phyloP scores from a whole-genome alignment of 2,113 vertebrate genomes.

The Pseudonaja textilis region DNA sequence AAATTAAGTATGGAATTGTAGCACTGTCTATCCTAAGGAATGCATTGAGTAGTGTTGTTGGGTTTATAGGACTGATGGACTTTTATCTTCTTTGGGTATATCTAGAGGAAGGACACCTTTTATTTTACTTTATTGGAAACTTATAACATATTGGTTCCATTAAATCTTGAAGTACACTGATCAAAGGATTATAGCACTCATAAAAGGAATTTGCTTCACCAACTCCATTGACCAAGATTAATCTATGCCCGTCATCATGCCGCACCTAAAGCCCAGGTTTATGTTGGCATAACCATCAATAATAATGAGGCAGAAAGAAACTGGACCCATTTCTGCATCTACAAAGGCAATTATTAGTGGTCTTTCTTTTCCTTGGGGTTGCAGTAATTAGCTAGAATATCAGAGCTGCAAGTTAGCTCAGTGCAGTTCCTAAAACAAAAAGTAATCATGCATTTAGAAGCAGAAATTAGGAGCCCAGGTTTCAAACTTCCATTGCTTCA shows the following conservation, averaged over 20 bases:
- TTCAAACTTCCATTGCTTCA: not conserved
- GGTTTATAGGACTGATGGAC: not conserved
- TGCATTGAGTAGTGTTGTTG: not conserved
- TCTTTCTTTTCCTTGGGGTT: not conserved
- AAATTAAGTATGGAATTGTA: not conserved
- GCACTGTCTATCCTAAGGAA: not conserved
- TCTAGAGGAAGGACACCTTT: not conserved
- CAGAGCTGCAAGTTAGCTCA: not conserved
- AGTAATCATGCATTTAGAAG: not conserved
- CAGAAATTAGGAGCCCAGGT: not conserved
- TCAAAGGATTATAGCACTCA: not conserved
- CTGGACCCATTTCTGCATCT: not conserved
- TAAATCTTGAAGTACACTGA: not conserved
- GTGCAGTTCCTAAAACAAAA: not conserved
- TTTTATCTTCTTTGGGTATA: not conserved
- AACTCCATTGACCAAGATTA: not conserved
- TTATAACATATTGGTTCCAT: not conserved
- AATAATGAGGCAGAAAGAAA: not conserved
- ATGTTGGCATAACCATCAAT: not conserved
- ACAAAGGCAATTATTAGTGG: not conserved
- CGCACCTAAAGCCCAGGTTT: not conserved
- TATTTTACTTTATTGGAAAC: not conserved
- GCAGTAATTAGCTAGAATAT: not conserved
- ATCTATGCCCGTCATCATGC: not conserved
- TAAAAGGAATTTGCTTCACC: not conserved